These are phyloP conservation scores for Timema podura DNA, from an alignment of 2,888 invertebrate species.

Conservation along the genomic window DNA sequence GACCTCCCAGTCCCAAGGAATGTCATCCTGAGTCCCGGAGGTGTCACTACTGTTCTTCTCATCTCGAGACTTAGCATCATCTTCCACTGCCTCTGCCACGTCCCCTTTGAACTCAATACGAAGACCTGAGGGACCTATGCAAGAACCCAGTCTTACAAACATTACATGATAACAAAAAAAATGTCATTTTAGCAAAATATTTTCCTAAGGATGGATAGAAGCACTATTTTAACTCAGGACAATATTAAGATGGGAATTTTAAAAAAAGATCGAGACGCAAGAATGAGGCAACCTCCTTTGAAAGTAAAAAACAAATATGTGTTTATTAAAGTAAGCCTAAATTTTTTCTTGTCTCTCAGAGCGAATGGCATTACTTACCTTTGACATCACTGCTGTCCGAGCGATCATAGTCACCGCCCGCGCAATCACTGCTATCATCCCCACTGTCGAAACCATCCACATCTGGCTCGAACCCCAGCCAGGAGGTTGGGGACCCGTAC, in stretches of 20 bases:
- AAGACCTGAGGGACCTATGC: constrained; percentile 51
- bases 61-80: constrained; percentile 28
- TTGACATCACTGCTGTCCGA: constrained; percentile 47
- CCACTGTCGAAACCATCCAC: constrained; percentile 53
- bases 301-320: no score
- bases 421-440: constrained; percentile 11
- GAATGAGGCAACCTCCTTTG: no score
- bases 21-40: constrained; percentile 40
- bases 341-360: no score
- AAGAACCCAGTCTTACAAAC: background rate
- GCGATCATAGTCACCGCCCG: constrained; percentile 36
- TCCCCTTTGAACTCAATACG: constrained; percentile 79
- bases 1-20: constrained; percentile 38
- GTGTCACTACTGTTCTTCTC: background rate
- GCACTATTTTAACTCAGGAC: no score
- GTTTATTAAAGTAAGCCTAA: no score
- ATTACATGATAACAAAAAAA: no score
- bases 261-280: no score
- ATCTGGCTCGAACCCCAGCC: constrained; percentile 43
- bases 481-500: constrained; percentile 54
- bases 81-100: constrained; percentile 78
- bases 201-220: no score
- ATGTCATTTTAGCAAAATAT: no score
- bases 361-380: constrained; percentile 25
- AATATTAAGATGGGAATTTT: no score